These are phyloP conservation scores for Drosophila paulistorum DNA, from an alignment of 1,140 invertebrate genomes.

Conservation along the genomic window DNA sequence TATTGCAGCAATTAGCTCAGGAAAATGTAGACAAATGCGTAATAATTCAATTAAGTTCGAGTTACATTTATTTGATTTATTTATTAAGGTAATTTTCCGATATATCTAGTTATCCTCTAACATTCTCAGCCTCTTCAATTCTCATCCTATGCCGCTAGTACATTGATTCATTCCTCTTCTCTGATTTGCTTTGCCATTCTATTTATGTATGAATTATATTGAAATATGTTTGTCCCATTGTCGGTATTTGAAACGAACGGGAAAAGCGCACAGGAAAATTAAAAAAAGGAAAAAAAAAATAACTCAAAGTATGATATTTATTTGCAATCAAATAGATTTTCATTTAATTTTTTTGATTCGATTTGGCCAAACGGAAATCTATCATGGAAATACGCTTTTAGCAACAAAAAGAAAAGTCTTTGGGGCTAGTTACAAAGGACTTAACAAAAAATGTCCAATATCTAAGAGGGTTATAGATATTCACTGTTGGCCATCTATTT, in stretches of 20 bases:
- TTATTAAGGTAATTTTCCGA: slow-evolving; percentile 47
- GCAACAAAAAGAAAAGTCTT: neutral
- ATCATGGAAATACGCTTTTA: too few relatives aligned
- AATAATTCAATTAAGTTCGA: slow-evolving; percentile 81
- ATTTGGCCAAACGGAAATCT: neutral
- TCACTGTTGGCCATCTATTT: too few relatives aligned
- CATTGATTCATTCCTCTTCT: neutral
- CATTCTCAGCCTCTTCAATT: neutral
- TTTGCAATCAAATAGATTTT: slow-evolving; percentile 11
- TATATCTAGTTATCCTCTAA: neutral
- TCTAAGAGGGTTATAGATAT: too few relatives aligned
- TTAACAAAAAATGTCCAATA: neutral
- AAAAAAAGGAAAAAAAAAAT: neutral
- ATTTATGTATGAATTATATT: neutral
- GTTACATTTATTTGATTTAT: slow-evolving; percentile 79
- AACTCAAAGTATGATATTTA: slow-evolving; percentile 1
- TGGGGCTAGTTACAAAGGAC: neutral
- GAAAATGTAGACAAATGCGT: slow-evolving; percentile 73
- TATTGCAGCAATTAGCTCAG: slow-evolving; percentile 75
- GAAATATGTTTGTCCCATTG: neutral
- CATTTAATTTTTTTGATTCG: neutral
- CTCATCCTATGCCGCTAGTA: neutral
- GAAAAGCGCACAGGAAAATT: slow-evolving; percentile 9
- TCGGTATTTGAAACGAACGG: neutral
- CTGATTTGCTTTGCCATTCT: neutral